Conservation (phyloP, 2,888 invertebrate species). For the Eupsilia transversa region DNA sequence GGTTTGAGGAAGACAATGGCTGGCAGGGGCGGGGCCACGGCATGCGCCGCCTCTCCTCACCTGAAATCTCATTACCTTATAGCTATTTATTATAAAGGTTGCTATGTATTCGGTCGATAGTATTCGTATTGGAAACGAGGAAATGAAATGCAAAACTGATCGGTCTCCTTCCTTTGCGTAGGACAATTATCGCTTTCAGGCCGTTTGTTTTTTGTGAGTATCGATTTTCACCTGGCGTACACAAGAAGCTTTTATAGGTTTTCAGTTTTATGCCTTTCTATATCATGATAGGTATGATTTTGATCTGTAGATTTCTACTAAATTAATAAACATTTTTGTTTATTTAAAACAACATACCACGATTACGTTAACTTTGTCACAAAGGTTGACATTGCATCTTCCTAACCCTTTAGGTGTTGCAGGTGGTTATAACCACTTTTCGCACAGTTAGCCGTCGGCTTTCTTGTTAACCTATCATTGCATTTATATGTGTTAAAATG, state of each 20-base stretch:
- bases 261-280: not conserved
- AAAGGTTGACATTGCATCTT: not conserved
- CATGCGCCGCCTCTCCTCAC: constrained; percentile 80
- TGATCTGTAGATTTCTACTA: not conserved
- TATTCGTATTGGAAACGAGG: constrained; percentile 43
- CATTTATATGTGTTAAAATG: not conserved
- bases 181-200: constrained; percentile 27
- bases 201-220: constrained; percentile 32
- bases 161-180: constrained; percentile 34
- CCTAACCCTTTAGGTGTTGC: not conserved
- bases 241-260: constrained; percentile 1
- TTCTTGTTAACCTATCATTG: not conserved
- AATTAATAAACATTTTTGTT: not conserved
- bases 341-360: no score
- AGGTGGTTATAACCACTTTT: not conserved
- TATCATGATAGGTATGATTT: not conserved
- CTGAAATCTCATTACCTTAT: constrained; percentile 81
- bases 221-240: constrained; percentile 43
- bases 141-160: constrained; percentile 54
- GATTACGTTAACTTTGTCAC: not conserved
- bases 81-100: constrained; percentile 61
- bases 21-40: constrained; percentile 81
- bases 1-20: constrained; percentile 83
- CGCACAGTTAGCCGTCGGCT: not conserved
- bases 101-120: constrained; percentile 68